Conservation (phyloP, 2,888 invertebrate genomes). For the Hemistola chrysoprasaria region DNA sequence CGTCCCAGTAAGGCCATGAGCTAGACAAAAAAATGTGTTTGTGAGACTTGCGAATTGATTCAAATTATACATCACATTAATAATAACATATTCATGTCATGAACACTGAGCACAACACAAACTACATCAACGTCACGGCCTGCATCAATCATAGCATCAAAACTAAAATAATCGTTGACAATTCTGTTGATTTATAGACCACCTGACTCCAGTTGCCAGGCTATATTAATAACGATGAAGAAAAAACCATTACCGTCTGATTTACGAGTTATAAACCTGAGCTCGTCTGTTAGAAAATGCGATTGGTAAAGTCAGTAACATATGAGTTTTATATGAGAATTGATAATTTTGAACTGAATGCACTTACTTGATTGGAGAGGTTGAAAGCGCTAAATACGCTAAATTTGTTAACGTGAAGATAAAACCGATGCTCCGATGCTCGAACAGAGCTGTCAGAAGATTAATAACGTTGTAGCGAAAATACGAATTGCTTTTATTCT, state of each 20-base stretch:
- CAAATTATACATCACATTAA: too few relatives aligned
- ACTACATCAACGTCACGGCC: slow-evolving; percentile 26
- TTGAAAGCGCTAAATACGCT: slow-evolving; percentile 6
- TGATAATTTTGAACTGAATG: slow-evolving; percentile 12
- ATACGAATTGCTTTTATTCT: neutral
- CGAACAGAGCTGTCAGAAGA: slow-evolving; percentile 1
- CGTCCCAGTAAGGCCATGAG: too few relatives aligned
- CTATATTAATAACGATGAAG: slow-evolving; percentile 37
- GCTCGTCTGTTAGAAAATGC: slow-evolving; percentile 37
- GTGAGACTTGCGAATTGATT: too few relatives aligned
- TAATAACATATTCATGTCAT: too few relatives aligned
- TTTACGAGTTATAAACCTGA: slow-evolving; percentile 50
- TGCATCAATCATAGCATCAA: slow-evolving; percentile 31
- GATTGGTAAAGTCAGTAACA: slow-evolving; percentile 26
- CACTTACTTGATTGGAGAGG: slow-evolving; percentile 13
- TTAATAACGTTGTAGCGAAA: neutral
- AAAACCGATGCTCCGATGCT: slow-evolving; percentile 1
- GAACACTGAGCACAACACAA: slow-evolving; percentile 14
- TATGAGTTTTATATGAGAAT: slow-evolving; percentile 14
- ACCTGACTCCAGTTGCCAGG: slow-evolving; percentile 63
- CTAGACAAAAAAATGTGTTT: too few relatives aligned
- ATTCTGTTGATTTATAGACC: slow-evolving; percentile 53
- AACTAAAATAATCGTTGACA: slow-evolving; percentile 36
- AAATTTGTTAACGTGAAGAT: slow-evolving; percentile 6
- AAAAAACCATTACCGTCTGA: slow-evolving; percentile 50